Evolutionary conservation across 2,888 invertebrate species (phyloP), one percentile per base, ranked within the genome.

Genomic region (Odontocolon sp.): DNA sequence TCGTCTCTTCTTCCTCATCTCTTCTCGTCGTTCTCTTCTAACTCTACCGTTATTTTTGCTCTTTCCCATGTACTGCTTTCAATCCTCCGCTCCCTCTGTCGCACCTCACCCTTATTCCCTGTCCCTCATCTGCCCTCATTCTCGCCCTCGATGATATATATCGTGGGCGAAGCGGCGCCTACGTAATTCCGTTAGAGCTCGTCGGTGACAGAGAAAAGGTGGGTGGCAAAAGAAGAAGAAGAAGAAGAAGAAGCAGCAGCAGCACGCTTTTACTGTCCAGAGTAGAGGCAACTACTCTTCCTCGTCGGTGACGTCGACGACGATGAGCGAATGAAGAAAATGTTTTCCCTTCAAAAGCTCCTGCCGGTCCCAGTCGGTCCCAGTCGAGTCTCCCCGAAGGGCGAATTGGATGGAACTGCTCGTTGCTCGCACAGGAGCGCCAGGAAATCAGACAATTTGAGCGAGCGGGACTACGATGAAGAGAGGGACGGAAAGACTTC

Each of bases 111-210:
- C 63, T 72, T 47, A 50, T 63, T 38, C 40, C 47, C 3, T 16
- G 23, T 14, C 11, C 11, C n/a, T 11, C 23, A n/a, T 63, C 61
- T 38, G 11, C 42, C 28, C 31, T 33, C 54, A 23, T 23, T 45
- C 50, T 31, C 57, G 26, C 33, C 40, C 26, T 9, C 50, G 9
- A 38, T 64, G 56, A 69, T 68, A 69, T 75, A 69, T 50, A 69
- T 69, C 42, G 80, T 81, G 79, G 80, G 81, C 80, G 78, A 73
- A 72, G 61, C 61, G 74, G 78, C 85, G 82, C 83, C 85, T 80
- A 83, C 83, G 83, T 85, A 83, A 86, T 84, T 84, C 85, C 78
- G 80, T 80, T 82, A 77, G 71, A 77, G 76, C 68, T 77, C 72
- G 71, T 47, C 64, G 47, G 72, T 64, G 50, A 52, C 63, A 23